Conservation (phyloP, 2,113 vertebrate species). For the Himantopus leucocephalus region DNA sequence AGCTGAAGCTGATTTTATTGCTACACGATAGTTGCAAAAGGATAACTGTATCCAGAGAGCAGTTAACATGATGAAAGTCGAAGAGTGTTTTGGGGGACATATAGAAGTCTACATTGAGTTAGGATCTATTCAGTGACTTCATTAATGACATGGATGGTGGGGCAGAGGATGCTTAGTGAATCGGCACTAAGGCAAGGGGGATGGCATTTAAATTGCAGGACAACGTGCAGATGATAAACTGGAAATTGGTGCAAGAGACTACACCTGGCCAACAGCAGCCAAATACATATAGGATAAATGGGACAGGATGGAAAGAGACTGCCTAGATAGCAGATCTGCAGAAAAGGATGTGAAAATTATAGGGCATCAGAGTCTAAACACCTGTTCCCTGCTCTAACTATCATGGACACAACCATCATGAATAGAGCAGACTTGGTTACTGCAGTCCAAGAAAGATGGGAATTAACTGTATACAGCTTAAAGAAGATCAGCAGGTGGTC, state of each 20-base stretch:
- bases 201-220: background rate
- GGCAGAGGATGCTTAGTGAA: background rate
- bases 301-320: background rate
- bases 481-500: background rate
- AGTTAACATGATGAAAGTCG: background rate
- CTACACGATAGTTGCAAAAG: background rate
- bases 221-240: background rate
- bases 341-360: background rate
- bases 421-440: background rate
- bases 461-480: background rate
- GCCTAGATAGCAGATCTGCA: background rate
- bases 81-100: background rate
- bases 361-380: background rate
- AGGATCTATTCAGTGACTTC: background rate
- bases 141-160: background rate
- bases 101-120: background rate
- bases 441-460: background rate
- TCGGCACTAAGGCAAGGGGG: background rate
- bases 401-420: background rate
- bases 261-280: background rate
- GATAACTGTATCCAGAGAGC: background rate
- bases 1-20: background rate
- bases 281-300: background rate
- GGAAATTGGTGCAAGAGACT: background rate
- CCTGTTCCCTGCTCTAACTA: background rate